Conservation (phyloP, 2,888 invertebrate species). For the Eupithecia centaureata region DNA sequence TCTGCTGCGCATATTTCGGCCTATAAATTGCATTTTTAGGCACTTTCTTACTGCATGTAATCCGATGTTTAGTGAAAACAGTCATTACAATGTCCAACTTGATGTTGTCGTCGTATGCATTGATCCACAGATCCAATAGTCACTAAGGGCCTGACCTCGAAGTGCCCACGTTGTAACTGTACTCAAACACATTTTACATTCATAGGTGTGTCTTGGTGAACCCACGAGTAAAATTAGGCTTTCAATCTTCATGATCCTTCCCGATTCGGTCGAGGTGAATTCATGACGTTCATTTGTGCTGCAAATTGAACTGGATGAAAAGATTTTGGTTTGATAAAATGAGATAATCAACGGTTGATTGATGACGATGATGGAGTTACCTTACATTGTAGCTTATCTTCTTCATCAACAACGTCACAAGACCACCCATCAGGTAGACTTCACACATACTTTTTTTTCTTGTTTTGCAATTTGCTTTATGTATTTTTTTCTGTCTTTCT, state of each 20-base stretch:
- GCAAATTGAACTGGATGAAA: slow-evolving; percentile 36
- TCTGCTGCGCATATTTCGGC: no score
- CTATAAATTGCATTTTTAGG: no score
- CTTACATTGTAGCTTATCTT: not conserved
- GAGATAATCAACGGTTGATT: slow-evolving; percentile 13
- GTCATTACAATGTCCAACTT: slow-evolving; percentile 46
- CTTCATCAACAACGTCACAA: not conserved
- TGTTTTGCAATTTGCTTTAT: not conserved
- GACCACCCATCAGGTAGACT: not conserved
- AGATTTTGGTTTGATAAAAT: slow-evolving; percentile 19
- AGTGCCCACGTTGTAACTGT: slow-evolving; percentile 77
- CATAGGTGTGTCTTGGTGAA: slow-evolving; percentile 40
- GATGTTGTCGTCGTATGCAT: slow-evolving; percentile 55
- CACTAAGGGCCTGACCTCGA: slow-evolving; percentile 34
- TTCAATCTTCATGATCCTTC: slow-evolving; percentile 40
- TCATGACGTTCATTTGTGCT: slow-evolving; percentile 35
- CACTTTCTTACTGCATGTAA: no score
- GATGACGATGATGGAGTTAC: not conserved
- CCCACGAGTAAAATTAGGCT: slow-evolving; percentile 36
- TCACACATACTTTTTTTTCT: not conserved
- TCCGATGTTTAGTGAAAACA: not conserved
- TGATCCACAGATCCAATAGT: slow-evolving; percentile 50
- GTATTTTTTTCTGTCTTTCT: not conserved
- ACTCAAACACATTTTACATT: slow-evolving; percentile 45
- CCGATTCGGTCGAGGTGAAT: slow-evolving; percentile 35